phyloP scores from a whole-genome alignment of 2,888 invertebrate genomes.

The Eristalinus sepulchralis region DNA sequence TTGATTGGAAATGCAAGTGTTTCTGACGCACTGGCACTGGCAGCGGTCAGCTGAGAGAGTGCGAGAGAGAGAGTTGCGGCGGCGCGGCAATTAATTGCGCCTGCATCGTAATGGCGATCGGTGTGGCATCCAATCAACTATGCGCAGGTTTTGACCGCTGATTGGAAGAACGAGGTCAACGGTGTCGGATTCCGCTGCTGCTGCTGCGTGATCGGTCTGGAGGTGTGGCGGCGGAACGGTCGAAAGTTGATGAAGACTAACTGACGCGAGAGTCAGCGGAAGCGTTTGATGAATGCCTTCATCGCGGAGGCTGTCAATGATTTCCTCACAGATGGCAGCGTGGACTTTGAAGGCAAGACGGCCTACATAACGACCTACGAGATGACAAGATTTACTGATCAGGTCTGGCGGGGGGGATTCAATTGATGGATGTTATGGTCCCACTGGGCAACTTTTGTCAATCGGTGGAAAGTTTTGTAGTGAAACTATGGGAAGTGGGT shows the following conservation, averaged over 20 bases:
- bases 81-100: constrained; percentile 33
- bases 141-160: constrained; percentile 9
- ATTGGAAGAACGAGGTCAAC: constrained; percentile 23
- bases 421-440: too few relatives aligned
- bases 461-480: too few relatives aligned
- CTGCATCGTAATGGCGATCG: background rate
- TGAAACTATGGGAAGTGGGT: too few relatives aligned
- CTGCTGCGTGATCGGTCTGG: background rate
- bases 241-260: background rate
- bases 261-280: background rate
- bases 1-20: constrained; percentile 28
- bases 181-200: background rate
- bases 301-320: background rate
- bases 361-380: too few relatives aligned
- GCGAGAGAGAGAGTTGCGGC: constrained; percentile 35
- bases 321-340: too few relatives aligned
- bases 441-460: too few relatives aligned
- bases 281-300: background rate
- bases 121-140: constrained; percentile 9
- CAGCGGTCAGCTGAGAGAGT: background rate
- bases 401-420: too few relatives aligned
- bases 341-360: too few relatives aligned
- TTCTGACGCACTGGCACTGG: background rate
- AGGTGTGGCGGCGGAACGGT: background rate
- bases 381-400: too few relatives aligned